These are phyloP conservation scores for Pseudomugil tenellus DNA, from an alignment of 2,797 vertebrate genomes.

Conservation along the genomic window DNA sequence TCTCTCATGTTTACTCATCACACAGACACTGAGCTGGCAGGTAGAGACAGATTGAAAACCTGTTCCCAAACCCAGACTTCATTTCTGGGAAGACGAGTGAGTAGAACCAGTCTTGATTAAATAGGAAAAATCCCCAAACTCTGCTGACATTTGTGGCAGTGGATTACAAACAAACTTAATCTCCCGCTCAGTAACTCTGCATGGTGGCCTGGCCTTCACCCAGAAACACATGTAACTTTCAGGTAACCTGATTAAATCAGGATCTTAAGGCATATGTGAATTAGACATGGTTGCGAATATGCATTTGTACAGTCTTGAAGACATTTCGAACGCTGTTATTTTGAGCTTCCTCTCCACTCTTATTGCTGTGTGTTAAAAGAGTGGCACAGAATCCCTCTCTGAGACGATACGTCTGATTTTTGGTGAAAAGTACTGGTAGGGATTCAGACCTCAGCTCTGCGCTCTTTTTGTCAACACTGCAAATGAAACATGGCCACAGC, in stretches of 20 bases:
- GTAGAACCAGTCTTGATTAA: constrained; percentile 70
- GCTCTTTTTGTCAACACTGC: constrained; percentile 71
- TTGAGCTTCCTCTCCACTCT: constrained; percentile 15
- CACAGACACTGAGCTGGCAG: constrained; percentile 12
- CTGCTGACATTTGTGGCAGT: constrained; percentile 43
- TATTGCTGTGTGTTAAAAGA: constrained; percentile 49
- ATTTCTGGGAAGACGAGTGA: constrained; percentile 64
- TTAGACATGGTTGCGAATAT: not conserved
- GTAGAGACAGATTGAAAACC: constrained; percentile 46
- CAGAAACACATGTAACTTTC: constrained; percentile 20
- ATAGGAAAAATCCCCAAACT: constrained; percentile 55
- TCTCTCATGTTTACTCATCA: constrained; percentile 5
- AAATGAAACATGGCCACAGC: constrained; percentile 75
- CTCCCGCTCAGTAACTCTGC: constrained; percentile 33
- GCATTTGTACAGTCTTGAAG: not conserved
- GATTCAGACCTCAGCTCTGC: constrained; percentile 61
- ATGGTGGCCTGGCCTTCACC: constrained; percentile 17
- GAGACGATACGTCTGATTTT: constrained; percentile 72
- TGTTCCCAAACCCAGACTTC: constrained; percentile 33
- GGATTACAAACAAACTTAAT: constrained; percentile 74
- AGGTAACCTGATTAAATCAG: constrained; percentile 21
- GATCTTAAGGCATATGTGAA: not conserved
- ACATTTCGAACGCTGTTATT: constrained; percentile 1
- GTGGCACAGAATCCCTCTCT: constrained; percentile 64
- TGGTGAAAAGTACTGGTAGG: constrained; percentile 66